These are phyloP conservation scores for Drosophila fulvimacula DNA, from an alignment of 2,888 invertebrate species.

Conservation along the genomic window DNA sequence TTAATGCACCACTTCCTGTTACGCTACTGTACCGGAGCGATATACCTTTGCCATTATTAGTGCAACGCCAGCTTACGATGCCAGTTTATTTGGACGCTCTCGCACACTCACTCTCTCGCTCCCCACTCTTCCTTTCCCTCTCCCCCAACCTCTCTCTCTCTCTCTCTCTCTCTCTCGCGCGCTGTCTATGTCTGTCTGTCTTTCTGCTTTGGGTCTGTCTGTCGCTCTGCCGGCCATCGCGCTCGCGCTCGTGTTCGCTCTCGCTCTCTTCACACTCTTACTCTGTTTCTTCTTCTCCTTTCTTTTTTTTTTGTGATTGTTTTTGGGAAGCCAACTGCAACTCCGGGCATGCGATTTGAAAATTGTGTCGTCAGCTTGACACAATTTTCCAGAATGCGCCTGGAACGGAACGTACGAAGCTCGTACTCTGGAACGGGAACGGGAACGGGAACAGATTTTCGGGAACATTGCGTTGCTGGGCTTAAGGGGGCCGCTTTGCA, in stretches of 20 bases:
- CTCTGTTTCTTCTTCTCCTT: slow-evolving; percentile 15
- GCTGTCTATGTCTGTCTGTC: slow-evolving; percentile 9
- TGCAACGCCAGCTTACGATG: slow-evolving; percentile 58
- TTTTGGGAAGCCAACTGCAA: slow-evolving; percentile 64
- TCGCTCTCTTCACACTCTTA: slow-evolving; percentile 13
- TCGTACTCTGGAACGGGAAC: slow-evolving; percentile 26
- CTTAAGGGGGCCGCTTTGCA: slow-evolving; percentile 53
- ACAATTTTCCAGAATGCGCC: slow-evolving; percentile 83
- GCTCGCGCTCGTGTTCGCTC: slow-evolving; percentile 12
- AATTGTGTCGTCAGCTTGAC: slow-evolving; percentile 82
- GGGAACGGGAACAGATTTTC: slow-evolving; percentile 41
- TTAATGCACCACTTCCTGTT: slow-evolving; percentile 82
- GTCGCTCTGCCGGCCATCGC: slow-evolving; percentile 16
- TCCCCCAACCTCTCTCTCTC: background rate
- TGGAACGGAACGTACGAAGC: slow-evolving; percentile 73
- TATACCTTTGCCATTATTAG: slow-evolving; percentile 70
- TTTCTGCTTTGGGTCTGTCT: slow-evolving; percentile 14
- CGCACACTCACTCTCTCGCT: slow-evolving; percentile 16
- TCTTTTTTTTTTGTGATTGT: slow-evolving; percentile 18
- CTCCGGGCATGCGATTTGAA: slow-evolving; percentile 79
- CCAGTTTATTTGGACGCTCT: slow-evolving; percentile 16
- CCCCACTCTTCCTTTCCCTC: background rate
- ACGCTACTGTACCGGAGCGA: slow-evolving; percentile 74
- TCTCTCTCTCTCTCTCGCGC: background rate
- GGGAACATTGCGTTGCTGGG: slow-evolving; percentile 19